Conservation (phyloP, 2,888 invertebrate genomes). For the Rhagophthalmus giganteus region DNA sequence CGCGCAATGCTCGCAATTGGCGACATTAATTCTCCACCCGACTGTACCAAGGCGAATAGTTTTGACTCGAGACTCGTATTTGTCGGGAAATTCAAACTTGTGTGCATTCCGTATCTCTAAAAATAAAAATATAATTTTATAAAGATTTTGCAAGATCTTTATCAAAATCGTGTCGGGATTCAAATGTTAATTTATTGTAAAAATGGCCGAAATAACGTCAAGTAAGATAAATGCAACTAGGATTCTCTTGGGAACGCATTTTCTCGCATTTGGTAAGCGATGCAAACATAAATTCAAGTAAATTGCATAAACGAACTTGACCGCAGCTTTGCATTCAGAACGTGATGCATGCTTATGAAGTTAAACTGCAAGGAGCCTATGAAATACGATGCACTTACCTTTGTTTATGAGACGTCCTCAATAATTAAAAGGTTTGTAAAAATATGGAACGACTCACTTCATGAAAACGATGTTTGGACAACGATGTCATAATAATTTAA, state of each 20-base stretch:
- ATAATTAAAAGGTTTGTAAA: slow-evolving; percentile 14
- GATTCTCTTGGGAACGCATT: slow-evolving; percentile 9
- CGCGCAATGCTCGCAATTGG: too few relatives aligned
- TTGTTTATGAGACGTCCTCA: slow-evolving; percentile 16
- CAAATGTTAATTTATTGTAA: too few relatives aligned
- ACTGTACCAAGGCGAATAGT: too few relatives aligned
- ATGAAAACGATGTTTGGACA: too few relatives aligned
- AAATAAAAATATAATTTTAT: too few relatives aligned
- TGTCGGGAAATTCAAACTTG: too few relatives aligned
- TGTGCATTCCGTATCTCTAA: too few relatives aligned
- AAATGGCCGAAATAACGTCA: too few relatives aligned
- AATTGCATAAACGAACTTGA: slow-evolving; percentile 22
- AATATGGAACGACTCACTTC: slow-evolving; percentile 7
- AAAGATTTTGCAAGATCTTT: slow-evolving; percentile 8
- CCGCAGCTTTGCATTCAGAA: slow-evolving; percentile 20
- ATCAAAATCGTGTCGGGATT: slow-evolving; percentile 4
- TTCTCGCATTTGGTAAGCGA: slow-evolving; percentile 14
- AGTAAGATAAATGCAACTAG: slow-evolving; percentile 5
- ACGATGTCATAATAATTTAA: too few relatives aligned
- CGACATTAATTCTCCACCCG: too few relatives aligned
- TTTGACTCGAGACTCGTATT: too few relatives aligned
- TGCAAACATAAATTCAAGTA: slow-evolving; percentile 7
- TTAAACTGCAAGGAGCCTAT: slow-evolving; percentile 16
- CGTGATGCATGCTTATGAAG: slow-evolving; percentile 19
- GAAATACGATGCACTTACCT: slow-evolving; percentile 19